A percentile compares a stretch with the other conserved stretches of the same genome.
Conservation (phyloP, 1,140 invertebrate genomes). For the Zelostemma sp. region DNA sequence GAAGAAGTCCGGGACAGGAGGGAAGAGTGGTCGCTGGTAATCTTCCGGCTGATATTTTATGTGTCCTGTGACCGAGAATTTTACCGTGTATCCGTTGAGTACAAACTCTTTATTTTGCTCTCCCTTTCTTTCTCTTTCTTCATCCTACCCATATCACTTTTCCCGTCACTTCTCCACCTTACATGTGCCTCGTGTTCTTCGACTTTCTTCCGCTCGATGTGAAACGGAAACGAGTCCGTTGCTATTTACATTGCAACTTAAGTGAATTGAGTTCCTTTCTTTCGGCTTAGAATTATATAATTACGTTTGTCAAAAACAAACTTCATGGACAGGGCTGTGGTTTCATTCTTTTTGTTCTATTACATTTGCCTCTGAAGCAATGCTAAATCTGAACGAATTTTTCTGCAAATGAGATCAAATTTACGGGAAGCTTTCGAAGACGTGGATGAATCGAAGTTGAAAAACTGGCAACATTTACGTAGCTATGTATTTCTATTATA, state of each 20-base stretch:
- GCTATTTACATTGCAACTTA: slow-evolving; percentile 41
- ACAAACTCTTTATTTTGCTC: slow-evolving; percentile 30
- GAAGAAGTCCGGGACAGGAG: slow-evolving; percentile 37
- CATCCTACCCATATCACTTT: slow-evolving; percentile 32
- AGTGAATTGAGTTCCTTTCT: background rate
- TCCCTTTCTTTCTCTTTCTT: slow-evolving; percentile 24
- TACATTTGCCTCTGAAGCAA: too few species aligned
- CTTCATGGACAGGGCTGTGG: too few species aligned
- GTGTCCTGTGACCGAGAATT: slow-evolving; percentile 46
- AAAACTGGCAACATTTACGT: slow-evolving; percentile 2
- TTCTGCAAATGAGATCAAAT: background rate
- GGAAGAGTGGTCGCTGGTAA: slow-evolving; percentile 41
- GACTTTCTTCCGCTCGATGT: background rate
- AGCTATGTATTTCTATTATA: slow-evolving; percentile 37
- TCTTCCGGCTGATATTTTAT: slow-evolving; percentile 54
- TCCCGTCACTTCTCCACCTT: slow-evolving; percentile 8
- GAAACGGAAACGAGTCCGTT: slow-evolving; percentile 17
- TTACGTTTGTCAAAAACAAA: background rate
- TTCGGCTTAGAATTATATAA: background rate
- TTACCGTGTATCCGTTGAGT: slow-evolving; percentile 33
- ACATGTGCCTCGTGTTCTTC: background rate
- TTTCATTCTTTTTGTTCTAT: too few species aligned
- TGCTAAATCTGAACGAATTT: too few species aligned
- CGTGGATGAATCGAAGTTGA: background rate
- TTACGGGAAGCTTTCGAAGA: background rate